Base-by-base conservation (phyloP, 2,113 vertebrate genomes). In the Scolopax mira region DNA sequence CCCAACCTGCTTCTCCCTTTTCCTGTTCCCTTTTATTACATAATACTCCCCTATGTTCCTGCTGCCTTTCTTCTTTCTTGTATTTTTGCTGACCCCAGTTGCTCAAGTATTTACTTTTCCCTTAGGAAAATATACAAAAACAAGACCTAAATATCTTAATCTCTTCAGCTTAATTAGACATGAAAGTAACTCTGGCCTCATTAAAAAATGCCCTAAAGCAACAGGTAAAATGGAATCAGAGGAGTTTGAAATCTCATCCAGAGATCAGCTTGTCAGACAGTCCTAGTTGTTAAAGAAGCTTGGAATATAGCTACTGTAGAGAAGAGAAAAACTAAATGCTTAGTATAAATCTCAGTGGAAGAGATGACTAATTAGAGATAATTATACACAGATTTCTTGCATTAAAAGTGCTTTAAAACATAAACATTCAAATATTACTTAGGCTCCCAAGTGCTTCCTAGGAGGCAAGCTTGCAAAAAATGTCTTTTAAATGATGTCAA, bases 391-490 rank as follows among this genome's bases (percentile, higher is more conserved):
- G 91, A 95, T 95, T 96, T 96, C 89, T 96, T 96, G 88, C 96
- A 96, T 96, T 97, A 96, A 96, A 97, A 96, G 74, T 91, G 85
- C 89, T 97, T 97, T 96, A 95, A 96, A 97, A 97, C 93, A 95
- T 96, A 96, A 97, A 97, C 94, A 96, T 95, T 96, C 85, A 85
- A 27, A 93, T 96, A 93, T 97, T 93, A 78, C 89, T 96, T 91
- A 85, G 74, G 57, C 39, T 97, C 93, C 93, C 87, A 88, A 96
- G 94, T 94, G 93, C 79, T 95, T 95, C 81, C 81, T 94, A 83
- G 60, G 67, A 96, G 89, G 85, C 67, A 91, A 93, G 71, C 74
- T 93, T 89, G 82, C 89, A 94, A 94, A 80, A 90, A 94, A 89
- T 5, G 13, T 58, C 66, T 90, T 95, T 95, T 64, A 93, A 80